Evolutionary conservation across 1,140 invertebrate genomes (phyloP), one percentile per base, ranked within the genome.

Genomic region (Polypedilum pembai): DNA sequence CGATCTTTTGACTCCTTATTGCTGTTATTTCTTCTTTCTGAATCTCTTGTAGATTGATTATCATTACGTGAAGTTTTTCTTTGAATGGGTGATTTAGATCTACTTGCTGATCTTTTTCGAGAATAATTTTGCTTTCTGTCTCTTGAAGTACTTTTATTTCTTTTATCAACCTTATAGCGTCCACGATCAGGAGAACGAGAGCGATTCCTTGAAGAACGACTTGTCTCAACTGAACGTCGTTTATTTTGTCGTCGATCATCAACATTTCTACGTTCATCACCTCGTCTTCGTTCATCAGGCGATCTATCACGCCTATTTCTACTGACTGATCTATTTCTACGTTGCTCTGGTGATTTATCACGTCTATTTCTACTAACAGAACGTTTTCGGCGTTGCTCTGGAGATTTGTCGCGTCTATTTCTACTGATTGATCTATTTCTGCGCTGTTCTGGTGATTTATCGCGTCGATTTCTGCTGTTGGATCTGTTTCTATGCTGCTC

Each of bases 401-500:
- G 24, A 5, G 24, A 33, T 33, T 5, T 33, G 18, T 73, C 74
- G 17, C 74, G 40, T 2, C 72, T 56, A 15, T n/a, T 40, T 65
- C 41, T 73, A 0, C 45, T 56, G 12, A 4, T 56, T 20, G 41
- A 74, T 18, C 15, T 40, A n/a, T 18, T 40, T 63, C 65, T 75
- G 2, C 72, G 41, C 17, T 63, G n/a, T n/a, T 24, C 17, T 73
- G 7, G 15, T 17, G 74, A 74, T 40, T 33, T 74, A 18, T 73
- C 74, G 15, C 74, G 40, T 7, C 72, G 12, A 12, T n/a, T 40
- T 65, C 41, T 73, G 0, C 45, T 56, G 12, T 33, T 33, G 33
- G 77, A 78, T 45, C 75, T 72, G 74, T 75, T 76, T 65, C 74
- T 33, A 40, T 45, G 73, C 12, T 75, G 75, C 10, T 76, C 74